Percentiles rank a stretch among this genome's conserved stretches.
Evolutionary conservation across 2,797 vertebrate genomes (phyloP).

Genomic region (Danio jaintianensis): DNA sequence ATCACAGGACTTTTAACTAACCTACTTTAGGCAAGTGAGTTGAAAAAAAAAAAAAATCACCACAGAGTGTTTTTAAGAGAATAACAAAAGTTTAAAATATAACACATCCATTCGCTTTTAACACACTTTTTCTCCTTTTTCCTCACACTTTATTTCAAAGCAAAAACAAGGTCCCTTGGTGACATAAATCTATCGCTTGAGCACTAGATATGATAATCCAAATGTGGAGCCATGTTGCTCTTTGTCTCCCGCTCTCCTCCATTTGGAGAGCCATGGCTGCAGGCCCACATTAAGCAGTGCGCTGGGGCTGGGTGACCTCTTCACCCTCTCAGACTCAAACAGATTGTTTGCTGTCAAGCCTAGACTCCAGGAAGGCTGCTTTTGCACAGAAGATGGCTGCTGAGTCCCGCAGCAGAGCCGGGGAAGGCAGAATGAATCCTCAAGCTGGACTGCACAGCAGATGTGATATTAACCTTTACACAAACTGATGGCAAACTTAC

Average conservation of each 20-base stretch:
- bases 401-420: slow-evolving; percentile 50
- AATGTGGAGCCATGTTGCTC: slow-evolving; percentile 28
- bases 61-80: background rate
- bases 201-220: slow-evolving; percentile 33
- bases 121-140: no score
- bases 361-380: slow-evolving; percentile 42
- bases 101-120: no score
- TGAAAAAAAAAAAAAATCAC: background rate
- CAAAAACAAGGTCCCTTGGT: background rate
- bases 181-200: slow-evolving; percentile 24
- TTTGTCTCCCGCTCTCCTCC: slow-evolving; percentile 10
- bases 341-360: slow-evolving; percentile 59
- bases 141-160: no score
- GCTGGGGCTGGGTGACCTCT: slow-evolving; percentile 52
- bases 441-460: slow-evolving; percentile 55
- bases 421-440: slow-evolving; percentile 52
- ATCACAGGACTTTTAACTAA: slow-evolving; percentile 2
- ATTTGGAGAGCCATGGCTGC: slow-evolving; percentile 44
- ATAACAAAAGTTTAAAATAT: background rate
- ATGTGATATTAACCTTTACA: slow-evolving; percentile 61
- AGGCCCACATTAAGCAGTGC: slow-evolving; percentile 56
- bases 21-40: background rate
- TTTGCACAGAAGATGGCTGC: slow-evolving; percentile 38
- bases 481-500: slow-evolving; percentile 48
- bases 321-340: slow-evolving; percentile 55